Evolutionary conservation across 2,113 vertebrate genomes (phyloP).

Genomic region (Chaetodon trifascialis): DNA sequence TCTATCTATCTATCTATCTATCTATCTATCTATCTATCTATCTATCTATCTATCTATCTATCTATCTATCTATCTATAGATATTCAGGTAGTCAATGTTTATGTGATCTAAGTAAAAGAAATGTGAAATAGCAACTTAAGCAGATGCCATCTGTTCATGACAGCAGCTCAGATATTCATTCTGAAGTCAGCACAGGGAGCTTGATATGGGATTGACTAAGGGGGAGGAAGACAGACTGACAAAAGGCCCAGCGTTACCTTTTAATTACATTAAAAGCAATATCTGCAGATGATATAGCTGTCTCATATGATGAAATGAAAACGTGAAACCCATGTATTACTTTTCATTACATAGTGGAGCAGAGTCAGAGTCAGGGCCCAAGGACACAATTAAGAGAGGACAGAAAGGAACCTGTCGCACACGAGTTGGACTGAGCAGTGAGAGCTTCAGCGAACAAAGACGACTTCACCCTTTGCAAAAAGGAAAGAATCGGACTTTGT

Average conservation of each 20-base stretch:
- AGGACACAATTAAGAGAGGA: constrained; percentile 65
- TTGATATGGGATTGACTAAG: neutral
- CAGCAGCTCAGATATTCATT: neutral
- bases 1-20: too few species aligned
- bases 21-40: too few species aligned
- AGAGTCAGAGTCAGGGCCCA: constrained; percentile 21
- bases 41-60: too few species aligned
- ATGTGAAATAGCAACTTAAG: neutral
- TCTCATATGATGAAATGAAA: constrained; percentile 51
- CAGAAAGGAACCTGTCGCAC: constrained; percentile 21
- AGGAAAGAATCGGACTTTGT: constrained; percentile 32
- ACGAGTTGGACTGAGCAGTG: constrained; percentile 23
- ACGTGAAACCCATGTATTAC: constrained; percentile 46
- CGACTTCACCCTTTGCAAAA: constrained; percentile 33
- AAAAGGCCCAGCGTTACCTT: constrained; percentile 9
- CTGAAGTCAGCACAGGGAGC: neutral
- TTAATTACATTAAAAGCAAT: constrained; percentile 35
- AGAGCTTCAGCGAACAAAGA: constrained; percentile 45
- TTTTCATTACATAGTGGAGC: constrained; percentile 29
- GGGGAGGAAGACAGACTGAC: neutral
- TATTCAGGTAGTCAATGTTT: neutral
- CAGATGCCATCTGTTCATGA: neutral
- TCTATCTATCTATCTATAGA: too few species aligned
- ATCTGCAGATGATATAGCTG: constrained; percentile 27
- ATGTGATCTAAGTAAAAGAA: neutral